Evolutionary conservation across 2,113 vertebrate species (phyloP).

Genomic region (Serilophus lunatus): DNA sequence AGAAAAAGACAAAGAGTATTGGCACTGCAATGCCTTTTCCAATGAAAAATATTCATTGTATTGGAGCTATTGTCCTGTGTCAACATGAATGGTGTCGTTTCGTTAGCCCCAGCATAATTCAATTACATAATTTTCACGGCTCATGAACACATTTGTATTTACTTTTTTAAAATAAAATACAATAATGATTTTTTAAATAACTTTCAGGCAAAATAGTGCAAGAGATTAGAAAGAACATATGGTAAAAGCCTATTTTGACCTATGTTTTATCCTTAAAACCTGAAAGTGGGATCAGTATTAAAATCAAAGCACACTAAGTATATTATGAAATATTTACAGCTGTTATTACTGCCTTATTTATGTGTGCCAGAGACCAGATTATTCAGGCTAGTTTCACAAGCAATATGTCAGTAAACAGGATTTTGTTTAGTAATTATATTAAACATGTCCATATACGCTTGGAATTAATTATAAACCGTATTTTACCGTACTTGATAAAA

Average conservation of each 20-base stretch:
- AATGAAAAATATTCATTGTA: neutral
- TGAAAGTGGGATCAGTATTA: slow-evolving; percentile 53
- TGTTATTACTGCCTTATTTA: slow-evolving; percentile 68
- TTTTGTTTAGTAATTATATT: slow-evolving; percentile 67
- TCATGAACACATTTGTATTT: neutral
- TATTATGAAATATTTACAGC: slow-evolving; percentile 68
- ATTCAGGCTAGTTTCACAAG: slow-evolving; percentile 62
- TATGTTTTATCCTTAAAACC: slow-evolving; percentile 53
- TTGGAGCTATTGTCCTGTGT: neutral
- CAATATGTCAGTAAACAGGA: slow-evolving; percentile 66
- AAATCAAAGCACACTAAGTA: slow-evolving; percentile 65
- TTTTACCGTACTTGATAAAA: slow-evolving; percentile 55
- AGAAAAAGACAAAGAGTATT: neutral
- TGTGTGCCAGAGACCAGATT: slow-evolving; percentile 62
- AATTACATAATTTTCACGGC: slow-evolving; percentile 31
- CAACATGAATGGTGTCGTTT: neutral
- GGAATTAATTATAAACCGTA: slow-evolving; percentile 64
- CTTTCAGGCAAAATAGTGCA: slow-evolving; percentile 22
- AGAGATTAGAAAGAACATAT: slow-evolving; percentile 50
- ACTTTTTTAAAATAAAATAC: neutral
- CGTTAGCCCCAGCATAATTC: slow-evolving; percentile 41
- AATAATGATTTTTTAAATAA: slow-evolving; percentile 26
- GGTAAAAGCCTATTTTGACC: slow-evolving; percentile 41
- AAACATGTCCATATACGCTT: slow-evolving; percentile 58
- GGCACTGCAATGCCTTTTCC: neutral